Evolutionary conservation across 2,113 vertebrate genomes (phyloP).

Genomic region (Lophotis ruficrista): DNA sequence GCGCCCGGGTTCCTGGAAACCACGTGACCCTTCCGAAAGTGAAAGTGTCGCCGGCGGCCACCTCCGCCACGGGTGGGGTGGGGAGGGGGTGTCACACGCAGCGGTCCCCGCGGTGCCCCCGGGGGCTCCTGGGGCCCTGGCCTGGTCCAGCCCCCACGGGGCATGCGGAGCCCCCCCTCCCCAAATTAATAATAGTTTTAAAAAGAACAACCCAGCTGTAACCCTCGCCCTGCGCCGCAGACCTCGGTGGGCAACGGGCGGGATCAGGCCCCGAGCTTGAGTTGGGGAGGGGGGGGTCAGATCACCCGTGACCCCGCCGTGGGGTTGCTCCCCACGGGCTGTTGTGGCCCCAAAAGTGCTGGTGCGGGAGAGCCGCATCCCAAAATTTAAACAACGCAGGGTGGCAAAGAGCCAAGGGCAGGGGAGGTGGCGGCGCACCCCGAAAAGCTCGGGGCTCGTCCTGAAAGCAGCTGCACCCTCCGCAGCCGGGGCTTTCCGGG

Average conservation of each 20-base stretch:
- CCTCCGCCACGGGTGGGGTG: no score
- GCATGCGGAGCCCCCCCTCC: not conserved
- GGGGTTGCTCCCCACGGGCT: not conserved
- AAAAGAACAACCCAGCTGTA: fast-evolving
- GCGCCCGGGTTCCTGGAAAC: not conserved
- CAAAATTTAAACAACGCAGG: fast-evolving
- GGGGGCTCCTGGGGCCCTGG: not conserved
- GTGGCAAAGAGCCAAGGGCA: not conserved
- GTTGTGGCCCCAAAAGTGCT: not conserved
- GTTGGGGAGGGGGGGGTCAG: not conserved
- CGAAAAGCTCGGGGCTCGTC: fast-evolving
- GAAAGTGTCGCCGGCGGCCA: not conserved
- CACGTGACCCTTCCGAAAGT: not conserved
- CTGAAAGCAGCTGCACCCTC: not conserved
- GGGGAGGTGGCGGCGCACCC: no score
- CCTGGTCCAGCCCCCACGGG: not conserved
- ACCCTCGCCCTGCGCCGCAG: no score
- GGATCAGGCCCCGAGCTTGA: not conserved
- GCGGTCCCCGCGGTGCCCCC: not conserved
- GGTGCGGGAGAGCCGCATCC: fast-evolving
- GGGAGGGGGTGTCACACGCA: not conserved
- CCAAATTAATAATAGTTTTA: not conserved
- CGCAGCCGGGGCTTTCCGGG: fast-evolving
- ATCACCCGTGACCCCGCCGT: fast-evolving
- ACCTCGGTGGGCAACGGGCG: not conserved